phyloP scores from a whole-genome alignment of 1,140 invertebrate genomes.

The Hormaphis cornu region DNA sequence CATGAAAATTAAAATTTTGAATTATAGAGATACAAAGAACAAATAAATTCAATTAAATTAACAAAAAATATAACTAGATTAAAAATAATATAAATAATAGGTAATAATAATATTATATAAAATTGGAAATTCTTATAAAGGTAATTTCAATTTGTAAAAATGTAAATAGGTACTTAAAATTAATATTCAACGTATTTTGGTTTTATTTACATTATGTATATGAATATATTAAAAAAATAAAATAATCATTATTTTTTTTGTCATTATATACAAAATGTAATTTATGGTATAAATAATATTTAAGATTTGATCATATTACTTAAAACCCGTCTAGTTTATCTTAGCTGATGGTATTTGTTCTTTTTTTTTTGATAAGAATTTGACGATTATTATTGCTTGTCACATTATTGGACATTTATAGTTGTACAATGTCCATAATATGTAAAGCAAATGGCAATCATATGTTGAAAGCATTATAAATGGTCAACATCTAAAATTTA shows the following conservation, averaged over 20 bases:
- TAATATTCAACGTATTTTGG: neutral
- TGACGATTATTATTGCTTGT: no score
- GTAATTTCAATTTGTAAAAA: neutral
- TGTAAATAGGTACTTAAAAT: slow-evolving; percentile 6
- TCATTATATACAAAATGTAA: neutral
- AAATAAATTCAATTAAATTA: slow-evolving; percentile 20
- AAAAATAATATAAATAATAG: slow-evolving; percentile 21
- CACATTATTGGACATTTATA: no score
- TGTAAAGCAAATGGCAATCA: no score
- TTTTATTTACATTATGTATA: neutral
- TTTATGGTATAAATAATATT: neutral
- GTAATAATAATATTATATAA: neutral
- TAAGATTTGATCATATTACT: neutral
- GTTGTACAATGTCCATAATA: no score
- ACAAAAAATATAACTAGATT: slow-evolving; percentile 15
- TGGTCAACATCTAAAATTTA: no score
- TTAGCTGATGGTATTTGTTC: no score
- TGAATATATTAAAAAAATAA: neutral
- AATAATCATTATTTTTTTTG: neutral
- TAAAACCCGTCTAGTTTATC: no score
- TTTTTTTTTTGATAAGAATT: no score
- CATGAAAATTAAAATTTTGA: slow-evolving; percentile 9
- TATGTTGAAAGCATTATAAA: no score
- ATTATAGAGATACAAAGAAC: slow-evolving; percentile 10
- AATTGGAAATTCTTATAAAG: neutral